These are phyloP conservation scores for Volucella inanis DNA, from an alignment of 2,888 invertebrate genomes.

Conservation along the genomic window DNA sequence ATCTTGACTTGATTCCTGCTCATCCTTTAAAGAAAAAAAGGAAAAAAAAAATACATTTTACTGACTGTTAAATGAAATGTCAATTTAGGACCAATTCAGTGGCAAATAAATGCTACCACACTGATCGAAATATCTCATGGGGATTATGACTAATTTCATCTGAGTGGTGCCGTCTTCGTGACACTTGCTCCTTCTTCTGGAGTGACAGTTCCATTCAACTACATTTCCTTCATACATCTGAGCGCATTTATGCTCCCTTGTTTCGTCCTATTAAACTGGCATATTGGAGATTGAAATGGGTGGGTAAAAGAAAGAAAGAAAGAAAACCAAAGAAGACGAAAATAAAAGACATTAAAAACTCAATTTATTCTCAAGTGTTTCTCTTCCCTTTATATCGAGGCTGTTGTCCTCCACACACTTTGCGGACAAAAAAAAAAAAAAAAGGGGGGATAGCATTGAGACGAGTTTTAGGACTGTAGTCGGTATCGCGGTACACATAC, in stretches of 20 bases:
- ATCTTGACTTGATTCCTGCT: background rate
- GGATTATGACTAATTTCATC: constrained; percentile 67
- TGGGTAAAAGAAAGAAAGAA: background rate
- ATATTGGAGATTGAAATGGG: background rate
- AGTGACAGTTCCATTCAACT: constrained; percentile 33
- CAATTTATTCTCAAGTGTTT: constrained; percentile 68
- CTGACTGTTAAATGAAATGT: constrained; percentile 47
- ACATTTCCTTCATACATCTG: constrained; percentile 27
- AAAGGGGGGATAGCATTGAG: constrained; percentile 57
- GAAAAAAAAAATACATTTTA: background rate
- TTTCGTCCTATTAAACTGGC: constrained; percentile 3
- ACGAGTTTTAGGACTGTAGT: constrained; percentile 57
- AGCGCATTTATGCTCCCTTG: constrained; percentile 30
- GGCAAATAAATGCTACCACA: constrained; percentile 54
- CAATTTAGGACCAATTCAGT: constrained; percentile 63
- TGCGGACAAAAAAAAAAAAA: constrained; percentile 22
- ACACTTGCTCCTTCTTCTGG: background rate
- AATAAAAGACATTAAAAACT: constrained; percentile 60
- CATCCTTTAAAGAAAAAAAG: background rate
- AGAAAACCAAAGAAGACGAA: background rate
- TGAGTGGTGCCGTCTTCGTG: constrained; percentile 39
- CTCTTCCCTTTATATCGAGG: constrained; percentile 15
- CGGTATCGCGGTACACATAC: constrained; percentile 50
- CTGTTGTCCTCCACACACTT: constrained; percentile 26
- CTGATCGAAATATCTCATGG: constrained; percentile 58